Evolutionary conservation across 2,113 vertebrate species (phyloP), one percentile per base, ranked within the genome.

Genomic region (Chloroceryle aenea): DNA sequence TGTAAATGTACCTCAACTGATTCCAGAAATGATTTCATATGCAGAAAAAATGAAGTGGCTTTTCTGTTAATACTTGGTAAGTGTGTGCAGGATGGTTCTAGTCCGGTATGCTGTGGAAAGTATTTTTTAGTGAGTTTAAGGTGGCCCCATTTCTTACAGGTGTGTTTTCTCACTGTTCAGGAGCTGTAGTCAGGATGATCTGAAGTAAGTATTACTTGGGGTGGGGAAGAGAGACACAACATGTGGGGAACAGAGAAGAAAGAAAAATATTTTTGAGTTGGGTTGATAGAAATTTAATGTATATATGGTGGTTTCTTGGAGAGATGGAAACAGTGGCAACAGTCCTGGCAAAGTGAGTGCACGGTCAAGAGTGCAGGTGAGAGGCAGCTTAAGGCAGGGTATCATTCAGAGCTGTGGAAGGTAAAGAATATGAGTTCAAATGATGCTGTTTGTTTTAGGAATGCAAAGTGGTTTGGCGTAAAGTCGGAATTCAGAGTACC

Each of bases 71-170:
- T 40, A 2, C 19, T 87, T 68, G 43, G 17, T 40, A 30, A 14
- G 4, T 3, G 29, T 42, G 36, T 47, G 48, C 14, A 47, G 61
- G 52, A 18, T 40, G 40, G 27, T 27, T 19, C 56, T 20, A 15
- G 68, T 7, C 4, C 0, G 0, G 38, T 26, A 7, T 27, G 64
- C 68, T 25, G 0, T 12, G 32, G 71, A 3, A 27, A 21, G 26
- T 56, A 10, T 7, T 61, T 94, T 42, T 29, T 5, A 26, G 2
- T 7, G 52, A 56, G 26, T 26, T 67, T 19, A 14, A 47, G 43
- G 62, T 75, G 69, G 34, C 27, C 53, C 23, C 9, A 0, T 59
- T 64, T 59, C 25, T 72, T 40, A 29, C 17, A 20, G 27, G 34
- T 13, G n/a, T 32, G 9, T 86, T 50, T 38, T 80, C 64, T 75